phyloP scores from a whole-genome alignment of 2,888 invertebrate genomes.

The Macropis europaea region DNA sequence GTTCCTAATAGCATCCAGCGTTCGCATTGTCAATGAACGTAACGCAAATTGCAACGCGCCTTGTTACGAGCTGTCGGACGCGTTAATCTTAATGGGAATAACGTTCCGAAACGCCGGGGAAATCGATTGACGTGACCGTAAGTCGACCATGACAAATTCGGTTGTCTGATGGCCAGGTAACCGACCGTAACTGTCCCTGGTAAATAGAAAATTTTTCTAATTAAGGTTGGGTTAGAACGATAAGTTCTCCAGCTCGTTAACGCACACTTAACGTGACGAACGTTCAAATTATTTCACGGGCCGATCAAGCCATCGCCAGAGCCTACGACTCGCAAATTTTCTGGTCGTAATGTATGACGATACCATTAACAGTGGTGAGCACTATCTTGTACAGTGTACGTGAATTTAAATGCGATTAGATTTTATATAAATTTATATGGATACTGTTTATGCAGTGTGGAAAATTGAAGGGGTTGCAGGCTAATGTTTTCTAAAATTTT shows the following conservation, averaged over 20 bases:
- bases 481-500: too few species aligned
- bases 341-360: too few species aligned
- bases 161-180: constrained; percentile 21
- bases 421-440: too few species aligned
- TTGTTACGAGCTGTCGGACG: neutral
- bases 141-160: constrained; percentile 33
- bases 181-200: constrained; percentile 6
- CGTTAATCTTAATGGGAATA: neutral
- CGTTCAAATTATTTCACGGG: constrained; percentile 18
- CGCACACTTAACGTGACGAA: too few species aligned
- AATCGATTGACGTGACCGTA: constrained; percentile 2
- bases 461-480: too few species aligned
- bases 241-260: neutral
- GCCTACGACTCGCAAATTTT: neutral
- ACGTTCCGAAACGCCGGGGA: neutral
- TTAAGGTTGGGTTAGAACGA: neutral
- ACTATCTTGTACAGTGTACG: too few species aligned
- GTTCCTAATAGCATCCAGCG: neutral
- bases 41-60: neutral
- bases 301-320: neutral
- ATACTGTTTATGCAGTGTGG: too few species aligned
- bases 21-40: neutral
- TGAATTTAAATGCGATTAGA: too few species aligned
- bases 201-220: constrained; percentile 5
- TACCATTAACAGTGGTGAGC: too few species aligned